These are phyloP conservation scores for Centropyge bicolor DNA, from an alignment of 2,797 vertebrate species.

Conservation along the genomic window DNA sequence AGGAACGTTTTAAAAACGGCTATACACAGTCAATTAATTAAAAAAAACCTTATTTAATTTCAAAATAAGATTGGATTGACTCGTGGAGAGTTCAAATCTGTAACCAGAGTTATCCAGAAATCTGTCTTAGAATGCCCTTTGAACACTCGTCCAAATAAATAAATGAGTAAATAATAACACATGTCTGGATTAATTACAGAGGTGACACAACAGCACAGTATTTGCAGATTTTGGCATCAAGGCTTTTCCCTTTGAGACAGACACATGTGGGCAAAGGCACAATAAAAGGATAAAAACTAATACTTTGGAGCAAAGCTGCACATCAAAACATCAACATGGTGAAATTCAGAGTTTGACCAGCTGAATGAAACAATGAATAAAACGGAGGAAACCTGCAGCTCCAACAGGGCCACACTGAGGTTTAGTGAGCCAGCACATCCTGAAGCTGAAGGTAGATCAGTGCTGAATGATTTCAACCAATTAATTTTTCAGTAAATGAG, in stretches of 20 bases:
- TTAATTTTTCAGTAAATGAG: neutral
- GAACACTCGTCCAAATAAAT: neutral
- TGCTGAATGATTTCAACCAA: neutral
- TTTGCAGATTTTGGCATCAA: neutral
- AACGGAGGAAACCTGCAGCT: neutral
- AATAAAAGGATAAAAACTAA: conserved; percentile 1
- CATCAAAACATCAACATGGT: conserved; percentile 48
- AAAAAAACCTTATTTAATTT: neutral
- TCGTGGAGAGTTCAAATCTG: neutral
- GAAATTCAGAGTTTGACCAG: neutral
- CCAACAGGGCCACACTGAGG: neutral
- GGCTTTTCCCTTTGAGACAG: conserved; percentile 44
- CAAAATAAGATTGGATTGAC: fast-evolving
- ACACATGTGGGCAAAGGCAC: neutral
- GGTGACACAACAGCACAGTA: neutral
- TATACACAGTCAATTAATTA: neutral
- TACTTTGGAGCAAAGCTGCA: conserved; percentile 32
- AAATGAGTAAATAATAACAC: neutral
- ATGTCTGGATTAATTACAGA: neutral
- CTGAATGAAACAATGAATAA: neutral
- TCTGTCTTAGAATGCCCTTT: neutral
- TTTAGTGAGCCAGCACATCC: neutral
- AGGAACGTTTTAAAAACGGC: neutral
- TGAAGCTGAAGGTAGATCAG: neutral
- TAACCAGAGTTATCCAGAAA: neutral